Evolutionary conservation across 2,797 vertebrate species (phyloP), one percentile per base, ranked within the genome.

Genomic region (Danio aesculapii): DNA sequence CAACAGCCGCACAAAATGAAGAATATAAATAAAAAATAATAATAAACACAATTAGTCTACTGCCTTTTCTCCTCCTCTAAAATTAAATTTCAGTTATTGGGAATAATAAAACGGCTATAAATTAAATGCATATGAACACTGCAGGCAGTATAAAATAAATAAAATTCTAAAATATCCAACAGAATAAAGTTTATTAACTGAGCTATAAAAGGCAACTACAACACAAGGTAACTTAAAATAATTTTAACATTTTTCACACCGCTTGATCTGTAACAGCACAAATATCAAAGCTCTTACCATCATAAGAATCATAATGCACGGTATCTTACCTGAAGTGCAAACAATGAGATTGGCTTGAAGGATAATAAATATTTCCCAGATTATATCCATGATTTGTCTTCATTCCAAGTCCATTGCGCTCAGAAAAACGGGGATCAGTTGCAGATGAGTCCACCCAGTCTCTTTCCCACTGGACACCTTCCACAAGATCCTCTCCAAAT

Each of bases 281-380:
- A 52, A 52, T 6, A 69, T 47, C 17, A 41, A 77, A 50, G 21
- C 17, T 17, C 46, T 58, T 9, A 4, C 6, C 39, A 5, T 58
- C 30, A 47, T 3, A 46, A 5, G 0, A 17, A 44, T 39, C 5
- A 2, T n/a, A 49, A 19, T 21, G 6, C 6, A 13, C 9, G 39
- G 30, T 30, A 81, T 92, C 95, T 83, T 96, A 99, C 98, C 98
- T 97, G 97, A 97, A 94, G 97, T 95, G 93, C 96, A 96, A 93
- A 98, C 95, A 90, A 98, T 95, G 89, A 97, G 94, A 96, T 96
- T 98, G 91, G 96, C 96, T 92, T 98, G 97, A 92, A 99, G 96
- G 91, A 99, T 95, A 92, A 99, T 93, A 91, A 98, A 91, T 95
- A 98, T 94, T 95, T 98, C 97, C 97, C 96, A 98, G 93, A 98